phyloP scores from a whole-genome alignment of 2,888 invertebrate species.

The Barypeithes pellucidus region DNA sequence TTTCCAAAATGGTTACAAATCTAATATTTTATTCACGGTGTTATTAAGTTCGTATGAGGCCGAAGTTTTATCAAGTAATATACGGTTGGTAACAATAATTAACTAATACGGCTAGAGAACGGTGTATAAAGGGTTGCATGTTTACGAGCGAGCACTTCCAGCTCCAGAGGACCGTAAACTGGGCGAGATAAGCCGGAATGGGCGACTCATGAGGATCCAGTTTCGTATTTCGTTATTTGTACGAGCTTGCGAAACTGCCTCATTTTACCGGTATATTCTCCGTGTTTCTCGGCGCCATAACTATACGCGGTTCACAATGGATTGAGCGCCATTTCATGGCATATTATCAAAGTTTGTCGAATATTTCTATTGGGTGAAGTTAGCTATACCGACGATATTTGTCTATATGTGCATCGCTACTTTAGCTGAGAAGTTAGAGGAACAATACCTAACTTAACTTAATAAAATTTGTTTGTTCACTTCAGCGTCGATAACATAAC shows the following conservation, averaged over 20 bases:
- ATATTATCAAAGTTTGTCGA: background rate
- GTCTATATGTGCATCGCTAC: too few species aligned
- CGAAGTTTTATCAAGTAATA: background rate
- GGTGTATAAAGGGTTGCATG: conserved; percentile 45
- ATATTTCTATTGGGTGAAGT: too few species aligned
- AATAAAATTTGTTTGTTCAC: background rate
- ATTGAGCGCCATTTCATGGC: conserved; percentile 27
- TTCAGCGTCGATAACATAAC: background rate
- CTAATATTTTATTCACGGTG: too few species aligned
- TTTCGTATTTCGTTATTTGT: conserved; percentile 58
- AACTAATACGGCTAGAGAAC: conserved; percentile 41
- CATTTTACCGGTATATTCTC: conserved; percentile 31
- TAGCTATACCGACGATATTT: too few species aligned
- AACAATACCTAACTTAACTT: too few species aligned
- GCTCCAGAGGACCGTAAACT: conserved; percentile 46
- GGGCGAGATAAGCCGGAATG: conserved; percentile 48
- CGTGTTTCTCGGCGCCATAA: conserved; percentile 29
- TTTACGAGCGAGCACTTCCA: conserved; percentile 49
- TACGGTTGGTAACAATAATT: conserved; percentile 43
- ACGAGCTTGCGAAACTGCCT: conserved; percentile 42
- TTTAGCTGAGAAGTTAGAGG: too few species aligned
- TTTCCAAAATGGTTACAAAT: too few species aligned
- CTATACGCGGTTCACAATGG: conserved; percentile 28
- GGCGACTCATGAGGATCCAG: conserved; percentile 53
- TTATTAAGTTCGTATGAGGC: too few species aligned